Evolutionary conservation across 2,888 invertebrate species (phyloP).

Genomic region (Caenorhabditis imperialis): DNA sequence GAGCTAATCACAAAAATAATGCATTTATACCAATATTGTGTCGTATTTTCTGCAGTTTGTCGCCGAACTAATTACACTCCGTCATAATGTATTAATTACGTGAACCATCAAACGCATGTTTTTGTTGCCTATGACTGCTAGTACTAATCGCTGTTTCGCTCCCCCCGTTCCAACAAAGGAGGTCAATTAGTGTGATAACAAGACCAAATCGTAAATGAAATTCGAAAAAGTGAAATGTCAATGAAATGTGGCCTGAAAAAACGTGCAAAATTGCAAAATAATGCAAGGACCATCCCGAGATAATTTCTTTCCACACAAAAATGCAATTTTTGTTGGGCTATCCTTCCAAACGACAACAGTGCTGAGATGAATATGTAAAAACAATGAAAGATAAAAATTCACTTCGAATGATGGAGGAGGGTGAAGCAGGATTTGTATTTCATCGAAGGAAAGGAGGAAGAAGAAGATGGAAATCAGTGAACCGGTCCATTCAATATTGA

Average conservation of each 20-base stretch:
- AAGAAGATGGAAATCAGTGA: slow-evolving; percentile 47
- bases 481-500: slow-evolving; percentile 44
- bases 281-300: no score
- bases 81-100: no score
- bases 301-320: no score
- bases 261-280: background rate
- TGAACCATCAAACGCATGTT: background rate
- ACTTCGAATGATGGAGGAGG: background rate
- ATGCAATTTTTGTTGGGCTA: no score
- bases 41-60: no score
- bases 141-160: background rate
- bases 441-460: background rate
- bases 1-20: no score
- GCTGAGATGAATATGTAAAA: slow-evolving; percentile 34
- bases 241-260: no score
- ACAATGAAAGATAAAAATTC: slow-evolving; percentile 12
- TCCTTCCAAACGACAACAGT: no score
- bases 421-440: slow-evolving; percentile 37
- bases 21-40: no score
- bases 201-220: background rate
- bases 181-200: slow-evolving; percentile 1
- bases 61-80: no score
- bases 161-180: background rate
- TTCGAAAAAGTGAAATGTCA: slow-evolving; percentile 15
- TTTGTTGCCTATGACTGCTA: no score